Evolutionary conservation across 2,888 invertebrate species (phyloP).

Genomic region (Tortricodes alternella): DNA sequence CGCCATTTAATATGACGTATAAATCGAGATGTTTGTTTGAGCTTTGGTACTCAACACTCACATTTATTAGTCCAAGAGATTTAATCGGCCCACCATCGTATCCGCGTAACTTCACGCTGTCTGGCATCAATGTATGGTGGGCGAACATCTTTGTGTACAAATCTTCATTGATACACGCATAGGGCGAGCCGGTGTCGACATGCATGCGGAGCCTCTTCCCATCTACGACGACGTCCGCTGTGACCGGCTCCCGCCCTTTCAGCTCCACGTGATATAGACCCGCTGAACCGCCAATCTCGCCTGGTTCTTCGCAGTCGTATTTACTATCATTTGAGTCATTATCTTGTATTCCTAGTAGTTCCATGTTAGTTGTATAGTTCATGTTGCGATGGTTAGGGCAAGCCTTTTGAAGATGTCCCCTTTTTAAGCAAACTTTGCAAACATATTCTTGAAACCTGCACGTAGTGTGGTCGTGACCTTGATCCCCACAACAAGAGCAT

Average conservation of each 20-base stretch:
- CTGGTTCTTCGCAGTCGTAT: too few relatives aligned
- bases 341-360: background rate
- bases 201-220: conserved; percentile 8
- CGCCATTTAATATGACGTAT: background rate
- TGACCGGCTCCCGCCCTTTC: conserved; percentile 7
- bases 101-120: background rate
- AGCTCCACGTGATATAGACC: conserved; percentile 2
- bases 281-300: background rate
- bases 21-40: background rate
- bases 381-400: background rate
- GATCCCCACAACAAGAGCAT: background rate
- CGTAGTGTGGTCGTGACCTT: background rate
- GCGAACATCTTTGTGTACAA: background rate
- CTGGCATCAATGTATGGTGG: background rate
- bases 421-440: background rate
- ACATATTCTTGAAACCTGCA: conserved; percentile 19
- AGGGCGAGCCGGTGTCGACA: conserved; percentile 12
- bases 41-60: background rate
- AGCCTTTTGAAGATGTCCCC: conserved; percentile 7
- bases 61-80: background rate
- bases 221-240: conserved; percentile 8
- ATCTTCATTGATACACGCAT: conserved; percentile 4
- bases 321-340: background rate
- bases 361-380: background rate
- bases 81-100: background rate